A percentile compares a stretch with the other conserved stretches of the same genome.
These are phyloP conservation scores for Psittacula echo DNA, from an alignment of 2,797 vertebrate species.

Conservation along the genomic window DNA sequence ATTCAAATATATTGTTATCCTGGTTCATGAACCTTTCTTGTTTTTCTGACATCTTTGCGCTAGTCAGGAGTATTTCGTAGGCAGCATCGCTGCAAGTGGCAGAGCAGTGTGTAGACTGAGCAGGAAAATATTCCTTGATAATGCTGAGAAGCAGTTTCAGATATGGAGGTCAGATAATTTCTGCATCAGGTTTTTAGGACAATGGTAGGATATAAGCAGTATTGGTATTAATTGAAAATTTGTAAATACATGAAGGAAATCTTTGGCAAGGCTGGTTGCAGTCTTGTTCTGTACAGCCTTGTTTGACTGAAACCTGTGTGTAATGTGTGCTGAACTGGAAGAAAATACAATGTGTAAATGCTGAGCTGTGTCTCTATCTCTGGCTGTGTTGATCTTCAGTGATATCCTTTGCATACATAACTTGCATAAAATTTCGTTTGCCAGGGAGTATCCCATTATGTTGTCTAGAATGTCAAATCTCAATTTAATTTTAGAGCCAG, in stretches of 20 bases:
- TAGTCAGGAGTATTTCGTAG: accelerated
- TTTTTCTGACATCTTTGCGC: neutral
- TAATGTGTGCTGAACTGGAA: neutral
- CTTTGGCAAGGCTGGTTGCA: neutral
- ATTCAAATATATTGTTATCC: neutral
- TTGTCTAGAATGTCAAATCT: neutral
- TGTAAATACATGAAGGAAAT: neutral
- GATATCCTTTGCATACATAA: neutral
- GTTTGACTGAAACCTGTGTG: neutral
- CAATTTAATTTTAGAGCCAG: neutral
- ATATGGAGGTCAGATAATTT: neutral
- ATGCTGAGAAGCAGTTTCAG: accelerated
- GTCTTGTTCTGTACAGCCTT: neutral
- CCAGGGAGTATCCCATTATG: neutral
- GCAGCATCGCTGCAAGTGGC: neutral
- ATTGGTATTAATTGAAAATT: neutral
- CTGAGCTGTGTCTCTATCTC: neutral
- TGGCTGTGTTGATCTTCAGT: neutral
- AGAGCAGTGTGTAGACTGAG: neutral
- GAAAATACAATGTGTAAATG: neutral
- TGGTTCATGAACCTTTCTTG: neutral
- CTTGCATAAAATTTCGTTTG: neutral
- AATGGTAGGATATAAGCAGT: neutral
- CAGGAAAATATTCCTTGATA: neutral
- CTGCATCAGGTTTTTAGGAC: neutral